A percentile compares a stretch with the other conserved stretches of the same genome.
These are phyloP conservation scores for Brachionus asplanchnoidis DNA, from an alignment of 1,140 invertebrate genomes.

Conservation along the genomic window DNA sequence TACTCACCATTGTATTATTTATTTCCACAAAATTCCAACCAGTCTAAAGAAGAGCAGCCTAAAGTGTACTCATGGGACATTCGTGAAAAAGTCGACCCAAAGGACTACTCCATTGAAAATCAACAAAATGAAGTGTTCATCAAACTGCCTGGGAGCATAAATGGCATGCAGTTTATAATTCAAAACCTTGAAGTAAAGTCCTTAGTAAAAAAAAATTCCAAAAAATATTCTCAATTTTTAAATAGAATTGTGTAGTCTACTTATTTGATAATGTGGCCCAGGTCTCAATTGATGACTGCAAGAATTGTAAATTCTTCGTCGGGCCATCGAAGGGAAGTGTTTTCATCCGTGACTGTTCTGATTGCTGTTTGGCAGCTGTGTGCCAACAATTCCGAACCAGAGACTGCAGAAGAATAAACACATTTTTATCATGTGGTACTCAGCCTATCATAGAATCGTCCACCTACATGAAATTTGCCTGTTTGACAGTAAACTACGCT, in stretches of 20 bases:
- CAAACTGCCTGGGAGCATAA: conserved; percentile 60
- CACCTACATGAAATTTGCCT: conserved; percentile 60
- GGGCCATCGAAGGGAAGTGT: conserved; percentile 64
- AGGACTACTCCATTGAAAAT: conserved; percentile 61
- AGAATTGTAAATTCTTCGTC: conserved; percentile 62
- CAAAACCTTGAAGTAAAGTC: conserved; percentile 35
- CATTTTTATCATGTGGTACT: conserved; percentile 62
- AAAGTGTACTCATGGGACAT: conserved; percentile 50
- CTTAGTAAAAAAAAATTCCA: background rate
- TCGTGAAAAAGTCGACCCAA: conserved; percentile 53
- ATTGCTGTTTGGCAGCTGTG: conserved; percentile 61
- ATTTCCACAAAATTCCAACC: background rate
- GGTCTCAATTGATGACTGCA: conserved; percentile 64
- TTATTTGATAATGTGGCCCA: conserved; percentile 62
- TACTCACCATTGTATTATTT: conserved; percentile 34
- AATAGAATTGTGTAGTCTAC: conserved; percentile 62
- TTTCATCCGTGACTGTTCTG: conserved; percentile 63
- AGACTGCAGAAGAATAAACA: conserved; percentile 62
- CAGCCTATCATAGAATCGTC: conserved; percentile 65
- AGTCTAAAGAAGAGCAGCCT: conserved; percentile 13
- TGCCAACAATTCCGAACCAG: conserved; percentile 65
- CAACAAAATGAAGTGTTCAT: conserved; percentile 56
- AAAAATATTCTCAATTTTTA: conserved; percentile 45
- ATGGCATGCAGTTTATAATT: conserved; percentile 63
- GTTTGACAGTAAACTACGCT: conserved; percentile 61